Evolutionary conservation across 2,797 vertebrate species (phyloP), one percentile per base, ranked within the genome.

Genomic region (Phataginus tetradactyla): DNA sequence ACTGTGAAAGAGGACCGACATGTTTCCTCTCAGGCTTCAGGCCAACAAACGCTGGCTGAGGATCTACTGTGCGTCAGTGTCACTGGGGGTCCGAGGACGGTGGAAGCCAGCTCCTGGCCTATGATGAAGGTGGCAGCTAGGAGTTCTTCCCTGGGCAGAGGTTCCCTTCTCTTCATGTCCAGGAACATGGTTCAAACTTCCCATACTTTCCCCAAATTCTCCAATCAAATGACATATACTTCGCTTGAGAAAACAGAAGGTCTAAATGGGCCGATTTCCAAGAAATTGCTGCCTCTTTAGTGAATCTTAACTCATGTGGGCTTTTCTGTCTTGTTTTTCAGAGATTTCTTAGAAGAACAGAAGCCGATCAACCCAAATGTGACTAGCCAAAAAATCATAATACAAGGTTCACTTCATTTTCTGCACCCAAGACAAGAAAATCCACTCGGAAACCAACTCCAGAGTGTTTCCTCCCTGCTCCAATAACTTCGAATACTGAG

Each of bases 261-360:
- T 90, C 85, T 95, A 91, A 96, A 55, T 14, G 61, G 97, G 94
- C 97, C 85, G 80, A 89, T 95, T 92, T 68, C 95, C 94, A 96
- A 97, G 20, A 91, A 89, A 96, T 69, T 80, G 57, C 87, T 96
- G 34, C 69, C 91, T 93, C 98, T 97, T 94, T 95, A 92, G 90
- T 87, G 95, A 95, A 83, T 93, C 97, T 97, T 92, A 95, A 96
- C 97, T 84, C 27, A 29, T 64, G 4, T 77, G 96, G 20, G 89
- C 80, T 95, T 94, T 86, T 37, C 39, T 39, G 84, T 75, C 87
- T 89, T 63, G 69, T 90, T 86, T 96, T 86, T 81, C 93, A 86
- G 74, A 84, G 66, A 94, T 83, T 96, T 97, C 89, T 96, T 88
- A 94, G 80, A 93, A 96, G 78, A 96, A 91, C 57, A 93, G 25